Conservation (phyloP, 1,140 invertebrate species). For the Papilio machaon region DNA sequence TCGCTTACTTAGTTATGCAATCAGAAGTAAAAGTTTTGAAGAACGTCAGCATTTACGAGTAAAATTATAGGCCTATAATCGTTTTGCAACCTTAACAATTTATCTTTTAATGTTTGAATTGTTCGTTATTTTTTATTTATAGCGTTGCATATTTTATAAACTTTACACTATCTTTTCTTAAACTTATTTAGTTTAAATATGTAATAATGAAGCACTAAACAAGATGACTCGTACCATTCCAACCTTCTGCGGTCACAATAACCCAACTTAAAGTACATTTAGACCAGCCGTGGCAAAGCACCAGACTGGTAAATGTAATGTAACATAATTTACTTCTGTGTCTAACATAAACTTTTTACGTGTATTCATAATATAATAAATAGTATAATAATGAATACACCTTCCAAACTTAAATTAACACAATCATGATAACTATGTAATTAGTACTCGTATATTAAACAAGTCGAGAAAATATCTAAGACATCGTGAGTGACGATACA, state of each 20-base stretch:
- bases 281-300: not conserved
- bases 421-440: not conserved
- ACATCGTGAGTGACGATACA: no score
- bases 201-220: not conserved
- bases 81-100: not conserved
- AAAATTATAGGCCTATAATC: not conserved
- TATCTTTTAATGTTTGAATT: not conserved
- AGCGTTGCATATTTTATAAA: not conserved
- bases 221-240: no score
- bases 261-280: not conserved
- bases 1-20: slow-evolving; percentile 16
- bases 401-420: not conserved
- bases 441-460: not conserved
- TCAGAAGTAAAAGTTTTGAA: slow-evolving; percentile 28
- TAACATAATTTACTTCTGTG: not conserved
- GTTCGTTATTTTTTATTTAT: not conserved
- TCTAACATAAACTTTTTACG: not conserved
- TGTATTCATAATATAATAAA: not conserved
- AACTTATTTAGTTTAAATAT: not conserved
- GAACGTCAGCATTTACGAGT: not conserved
- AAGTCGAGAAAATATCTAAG: not conserved
- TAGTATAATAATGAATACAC: not conserved
- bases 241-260: not conserved
- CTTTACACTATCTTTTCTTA: not conserved
- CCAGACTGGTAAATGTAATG: not conserved